phyloP scores from a whole-genome alignment of 1,140 invertebrate species.

The Meloidogyne exigua region DNA sequence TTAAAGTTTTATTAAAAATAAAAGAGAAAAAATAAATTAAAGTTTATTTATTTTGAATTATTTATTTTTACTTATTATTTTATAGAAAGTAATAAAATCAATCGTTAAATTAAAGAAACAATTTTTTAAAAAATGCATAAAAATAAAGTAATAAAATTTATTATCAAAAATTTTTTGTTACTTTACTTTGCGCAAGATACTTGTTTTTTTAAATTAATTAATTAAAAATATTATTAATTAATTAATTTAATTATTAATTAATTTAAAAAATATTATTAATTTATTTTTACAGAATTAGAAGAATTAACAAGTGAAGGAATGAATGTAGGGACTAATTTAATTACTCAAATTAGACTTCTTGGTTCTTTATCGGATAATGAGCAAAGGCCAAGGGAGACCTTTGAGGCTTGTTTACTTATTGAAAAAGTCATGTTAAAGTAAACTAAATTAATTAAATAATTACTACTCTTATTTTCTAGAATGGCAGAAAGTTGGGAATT shows the following conservation, averaged over 20 bases:
- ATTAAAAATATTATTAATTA: too few species aligned
- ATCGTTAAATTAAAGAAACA: neutral
- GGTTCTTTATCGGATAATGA: slow-evolving; percentile 56
- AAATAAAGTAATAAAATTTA: neutral
- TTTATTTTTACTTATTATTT: too few species aligned
- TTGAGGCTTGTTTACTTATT: slow-evolving; percentile 53
- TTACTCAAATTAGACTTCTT: slow-evolving; percentile 54
- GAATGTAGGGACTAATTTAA: slow-evolving; percentile 53
- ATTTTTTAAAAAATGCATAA: too few species aligned
- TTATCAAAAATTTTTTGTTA: neutral
- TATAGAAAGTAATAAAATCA: too few species aligned
- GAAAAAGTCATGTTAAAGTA: slow-evolving; percentile 59
- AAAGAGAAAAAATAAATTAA: too few species aligned
- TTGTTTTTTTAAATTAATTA: neutral
- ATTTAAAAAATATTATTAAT: neutral
- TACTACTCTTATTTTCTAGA: slow-evolving; percentile 64
- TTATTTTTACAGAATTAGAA: slow-evolving; percentile 41
- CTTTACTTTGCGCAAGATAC: neutral
- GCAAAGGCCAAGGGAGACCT: slow-evolving; percentile 47
- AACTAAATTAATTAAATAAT: neutral
- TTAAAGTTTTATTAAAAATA: too few species aligned
- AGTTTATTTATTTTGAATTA: too few species aligned
- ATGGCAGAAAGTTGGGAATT: slow-evolving; percentile 72
- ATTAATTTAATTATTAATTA: neutral
- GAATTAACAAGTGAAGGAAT: slow-evolving; percentile 50